These are phyloP conservation scores for Chaetophractus vellerosus DNA, from an alignment of 2,797 vertebrate genomes.

Conservation along the genomic window DNA sequence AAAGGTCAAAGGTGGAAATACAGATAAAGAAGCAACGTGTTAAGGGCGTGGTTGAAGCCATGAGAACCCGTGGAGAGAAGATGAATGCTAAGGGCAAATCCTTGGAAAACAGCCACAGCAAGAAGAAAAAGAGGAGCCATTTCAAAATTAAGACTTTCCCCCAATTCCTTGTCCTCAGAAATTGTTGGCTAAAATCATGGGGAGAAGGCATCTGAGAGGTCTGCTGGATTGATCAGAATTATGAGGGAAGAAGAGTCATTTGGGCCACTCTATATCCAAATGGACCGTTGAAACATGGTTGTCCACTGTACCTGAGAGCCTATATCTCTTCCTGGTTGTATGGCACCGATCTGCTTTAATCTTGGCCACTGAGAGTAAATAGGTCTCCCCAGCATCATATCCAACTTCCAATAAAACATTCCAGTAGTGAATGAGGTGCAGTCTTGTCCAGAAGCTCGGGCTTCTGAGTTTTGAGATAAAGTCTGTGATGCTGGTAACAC, in stretches of 20 bases:
- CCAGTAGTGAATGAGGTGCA: slow-evolving; percentile 84
- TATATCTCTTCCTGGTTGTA: not conserved
- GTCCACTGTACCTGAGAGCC: slow-evolving; percentile 21
- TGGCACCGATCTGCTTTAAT: slow-evolving; percentile 48
- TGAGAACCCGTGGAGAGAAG: not conserved
- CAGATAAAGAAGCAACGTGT: not conserved
- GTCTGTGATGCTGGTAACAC: slow-evolving; percentile 74
- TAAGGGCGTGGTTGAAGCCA: not conserved
- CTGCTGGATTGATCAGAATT: not conserved
- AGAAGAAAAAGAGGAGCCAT: not conserved
- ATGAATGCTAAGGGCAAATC: not conserved
- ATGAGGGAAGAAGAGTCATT: not conserved
- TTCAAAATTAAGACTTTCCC: not conserved
- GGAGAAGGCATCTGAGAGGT: not conserved
- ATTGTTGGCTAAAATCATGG: not conserved
- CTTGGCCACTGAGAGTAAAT: slow-evolving; percentile 46
- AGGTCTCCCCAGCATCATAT: slow-evolving; percentile 67
- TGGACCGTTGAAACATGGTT: accelerated
- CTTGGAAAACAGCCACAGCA: not conserved
- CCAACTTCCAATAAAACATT: slow-evolving; percentile 68
- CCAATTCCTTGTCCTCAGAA: not conserved
- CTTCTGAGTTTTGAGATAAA: slow-evolving; percentile 77
- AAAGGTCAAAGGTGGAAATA: not conserved
- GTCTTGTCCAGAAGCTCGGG: slow-evolving; percentile 79
- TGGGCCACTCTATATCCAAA: not conserved